Evolutionary conservation across 2,113 vertebrate genomes (phyloP).

Genomic region (Girardinichthys multiradiatus): DNA sequence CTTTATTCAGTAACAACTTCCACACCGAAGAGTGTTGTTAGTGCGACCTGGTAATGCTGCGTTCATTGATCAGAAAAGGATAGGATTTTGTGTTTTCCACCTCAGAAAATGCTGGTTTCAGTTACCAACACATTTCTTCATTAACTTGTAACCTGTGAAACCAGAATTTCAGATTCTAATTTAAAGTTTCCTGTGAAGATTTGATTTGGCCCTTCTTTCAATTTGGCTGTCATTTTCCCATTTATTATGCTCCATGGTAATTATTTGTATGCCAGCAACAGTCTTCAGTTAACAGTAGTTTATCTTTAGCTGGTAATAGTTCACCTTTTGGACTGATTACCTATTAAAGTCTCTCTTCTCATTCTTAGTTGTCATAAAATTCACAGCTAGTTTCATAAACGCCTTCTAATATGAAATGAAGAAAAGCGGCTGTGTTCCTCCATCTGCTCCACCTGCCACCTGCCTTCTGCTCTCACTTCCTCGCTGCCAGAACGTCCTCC

Average conservation of each 20-base stretch:
- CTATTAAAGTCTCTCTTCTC: too few species aligned
- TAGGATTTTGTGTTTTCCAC: too few species aligned
- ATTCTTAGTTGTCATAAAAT: too few species aligned
- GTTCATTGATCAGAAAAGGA: not conserved
- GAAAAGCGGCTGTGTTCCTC: constrained; percentile 4
- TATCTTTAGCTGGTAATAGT: not conserved
- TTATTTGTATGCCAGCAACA: not conserved
- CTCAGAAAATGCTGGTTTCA: too few species aligned
- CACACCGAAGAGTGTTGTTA: too few species aligned
- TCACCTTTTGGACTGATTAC: not conserved
- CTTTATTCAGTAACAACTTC: too few species aligned
- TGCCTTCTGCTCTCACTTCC: constrained; percentile 49
- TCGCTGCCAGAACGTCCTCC: constrained; percentile 32
- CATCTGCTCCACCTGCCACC: constrained; percentile 62
- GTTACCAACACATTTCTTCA: too few species aligned
- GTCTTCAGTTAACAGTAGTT: not conserved
- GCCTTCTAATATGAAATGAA: not conserved
- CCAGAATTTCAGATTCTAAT: not conserved
- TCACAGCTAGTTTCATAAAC: not conserved
- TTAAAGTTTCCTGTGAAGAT: not conserved
- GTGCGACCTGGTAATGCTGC: too few species aligned
- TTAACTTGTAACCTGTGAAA: not conserved
- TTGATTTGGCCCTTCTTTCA: too few species aligned
- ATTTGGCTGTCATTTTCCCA: not conserved
- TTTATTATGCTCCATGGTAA: not conserved